These are phyloP conservation scores for Eurytoma adleriae DNA, from an alignment of 2,888 invertebrate species.

Conservation along the genomic window DNA sequence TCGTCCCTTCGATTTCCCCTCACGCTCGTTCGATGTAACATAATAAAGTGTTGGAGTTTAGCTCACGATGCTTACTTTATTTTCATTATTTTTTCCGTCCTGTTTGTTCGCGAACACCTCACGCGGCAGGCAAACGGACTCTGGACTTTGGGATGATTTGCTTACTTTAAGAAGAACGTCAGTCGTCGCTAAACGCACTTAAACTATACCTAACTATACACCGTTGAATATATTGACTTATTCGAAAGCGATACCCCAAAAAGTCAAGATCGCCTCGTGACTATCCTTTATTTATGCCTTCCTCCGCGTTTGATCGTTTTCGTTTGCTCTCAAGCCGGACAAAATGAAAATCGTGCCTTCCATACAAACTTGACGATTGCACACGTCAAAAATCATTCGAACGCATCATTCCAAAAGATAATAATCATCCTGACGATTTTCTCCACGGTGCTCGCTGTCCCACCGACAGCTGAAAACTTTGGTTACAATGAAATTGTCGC, in stretches of 20 bases:
- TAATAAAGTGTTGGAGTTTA: slow-evolving; percentile 12
- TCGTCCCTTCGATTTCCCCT: not conserved
- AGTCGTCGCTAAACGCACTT: slow-evolving; percentile 48
- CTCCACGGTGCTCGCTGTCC: not conserved
- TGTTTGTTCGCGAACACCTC: slow-evolving; percentile 12
- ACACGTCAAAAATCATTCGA: slow-evolving; percentile 27
- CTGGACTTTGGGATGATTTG: slow-evolving; percentile 37
- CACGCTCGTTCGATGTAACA: slow-evolving; percentile 41
- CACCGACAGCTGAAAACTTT: slow-evolving; percentile 46
- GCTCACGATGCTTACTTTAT: not conserved
- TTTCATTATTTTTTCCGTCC: slow-evolving; percentile 6
- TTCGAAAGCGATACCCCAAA: slow-evolving; percentile 51
- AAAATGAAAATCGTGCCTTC: slow-evolving; percentile 25
- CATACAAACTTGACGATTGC: slow-evolving; percentile 44
- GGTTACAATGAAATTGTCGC: slow-evolving; percentile 45
- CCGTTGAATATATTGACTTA: slow-evolving; percentile 56
- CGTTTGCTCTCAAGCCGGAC: slow-evolving; percentile 24
- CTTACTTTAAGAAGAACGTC: slow-evolving; percentile 47
- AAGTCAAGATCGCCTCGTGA: slow-evolving; percentile 39
- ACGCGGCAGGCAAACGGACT: slow-evolving; percentile 44
- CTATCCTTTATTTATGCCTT: slow-evolving; percentile 21
- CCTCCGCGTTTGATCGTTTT: slow-evolving; percentile 6
- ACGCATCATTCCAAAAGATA: slow-evolving; percentile 6
- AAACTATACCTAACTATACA: slow-evolving; percentile 50
- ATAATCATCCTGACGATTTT: slow-evolving; percentile 31